A percentile compares a stretch with the other conserved stretches of the same genome.
These are phyloP conservation scores for Eugnorisma glareosa DNA, from an alignment of 2,888 invertebrate species.

Conservation along the genomic window DNA sequence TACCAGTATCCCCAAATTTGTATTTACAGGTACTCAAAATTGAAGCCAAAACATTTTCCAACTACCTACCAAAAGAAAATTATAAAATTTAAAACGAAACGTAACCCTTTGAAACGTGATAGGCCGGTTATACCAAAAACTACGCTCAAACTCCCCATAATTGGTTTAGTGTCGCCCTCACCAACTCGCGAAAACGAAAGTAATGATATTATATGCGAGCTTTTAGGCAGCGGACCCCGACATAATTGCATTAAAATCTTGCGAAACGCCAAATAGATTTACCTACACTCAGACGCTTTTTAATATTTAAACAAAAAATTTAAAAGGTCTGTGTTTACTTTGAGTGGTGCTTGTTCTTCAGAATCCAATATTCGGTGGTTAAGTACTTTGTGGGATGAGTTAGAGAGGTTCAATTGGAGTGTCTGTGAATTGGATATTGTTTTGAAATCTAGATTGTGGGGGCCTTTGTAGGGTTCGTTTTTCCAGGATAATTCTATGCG, in stretches of 20 bases:
- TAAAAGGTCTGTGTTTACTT: constrained; percentile 61
- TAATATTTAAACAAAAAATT: constrained; percentile 69
- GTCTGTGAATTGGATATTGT: constrained; percentile 35
- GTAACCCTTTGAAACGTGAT: constrained; percentile 75
- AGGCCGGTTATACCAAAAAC: constrained; percentile 72
- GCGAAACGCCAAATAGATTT: constrained; percentile 73
- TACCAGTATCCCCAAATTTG: too few relatives aligned
- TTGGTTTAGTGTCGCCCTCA: constrained; percentile 76
- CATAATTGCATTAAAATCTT: constrained; percentile 78
- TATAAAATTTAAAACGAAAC: constrained; percentile 49
- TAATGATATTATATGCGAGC: constrained; percentile 82
- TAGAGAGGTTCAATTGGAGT: constrained; percentile 21
- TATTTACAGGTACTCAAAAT: not conserved
- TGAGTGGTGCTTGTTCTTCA: constrained; percentile 49
- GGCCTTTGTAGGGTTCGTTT: not conserved
- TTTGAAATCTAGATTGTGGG: constrained; percentile 25
- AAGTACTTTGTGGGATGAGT: constrained; percentile 32
- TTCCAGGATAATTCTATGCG: not conserved
- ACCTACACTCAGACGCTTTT: constrained; percentile 68
- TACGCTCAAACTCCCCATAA: constrained; percentile 77
- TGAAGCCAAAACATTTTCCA: not conserved
- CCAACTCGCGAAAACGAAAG: constrained; percentile 78
- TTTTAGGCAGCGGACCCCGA: constrained; percentile 78
- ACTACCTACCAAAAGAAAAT: constrained; percentile 20
- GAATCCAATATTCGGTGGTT: constrained; percentile 56